A percentile compares a stretch with the other conserved stretches of the same genome.
These are phyloP conservation scores for Orchesella cincta DNA, from an alignment of 1,140 invertebrate genomes.

Conservation along the genomic window DNA sequence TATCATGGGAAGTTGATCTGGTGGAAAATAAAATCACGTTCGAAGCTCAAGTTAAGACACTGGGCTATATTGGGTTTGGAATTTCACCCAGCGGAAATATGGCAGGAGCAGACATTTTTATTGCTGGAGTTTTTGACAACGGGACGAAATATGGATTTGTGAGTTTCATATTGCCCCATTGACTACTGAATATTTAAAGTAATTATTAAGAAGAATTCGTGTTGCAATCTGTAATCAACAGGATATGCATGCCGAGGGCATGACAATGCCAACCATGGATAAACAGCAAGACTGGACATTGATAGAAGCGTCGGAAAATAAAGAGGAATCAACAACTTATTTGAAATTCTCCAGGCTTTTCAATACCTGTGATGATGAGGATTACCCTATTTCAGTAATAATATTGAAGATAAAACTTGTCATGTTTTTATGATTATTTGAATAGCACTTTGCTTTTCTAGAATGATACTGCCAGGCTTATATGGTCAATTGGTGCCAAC, in stretches of 20 bases:
- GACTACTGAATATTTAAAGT: neutral
- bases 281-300: slow-evolving; percentile 20
- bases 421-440: neutral
- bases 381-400: neutral
- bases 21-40: too few species aligned
- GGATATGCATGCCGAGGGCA: neutral
- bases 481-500: slow-evolving; percentile 38
- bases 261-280: neutral
- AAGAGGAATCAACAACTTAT: slow-evolving; percentile 10
- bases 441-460: neutral
- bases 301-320: slow-evolving; percentile 15
- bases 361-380: slow-evolving; percentile 19
- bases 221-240: neutral
- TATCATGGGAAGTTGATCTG: too few species aligned
- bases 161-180: neutral
- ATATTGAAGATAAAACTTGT: neutral
- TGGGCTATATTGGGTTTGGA: slow-evolving; percentile 78
- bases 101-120: neutral
- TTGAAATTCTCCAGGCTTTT: slow-evolving; percentile 26
- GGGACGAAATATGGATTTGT: neutral
- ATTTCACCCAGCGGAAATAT: slow-evolving; percentile 74
- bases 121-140: neutral
- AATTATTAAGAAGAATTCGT: neutral
- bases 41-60: slow-evolving; percentile 74
- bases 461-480: slow-evolving; percentile 30